Evolutionary conservation across 2,888 invertebrate genomes (phyloP), one percentile per base, ranked within the genome.

Genomic region (Suillia variegata): DNA sequence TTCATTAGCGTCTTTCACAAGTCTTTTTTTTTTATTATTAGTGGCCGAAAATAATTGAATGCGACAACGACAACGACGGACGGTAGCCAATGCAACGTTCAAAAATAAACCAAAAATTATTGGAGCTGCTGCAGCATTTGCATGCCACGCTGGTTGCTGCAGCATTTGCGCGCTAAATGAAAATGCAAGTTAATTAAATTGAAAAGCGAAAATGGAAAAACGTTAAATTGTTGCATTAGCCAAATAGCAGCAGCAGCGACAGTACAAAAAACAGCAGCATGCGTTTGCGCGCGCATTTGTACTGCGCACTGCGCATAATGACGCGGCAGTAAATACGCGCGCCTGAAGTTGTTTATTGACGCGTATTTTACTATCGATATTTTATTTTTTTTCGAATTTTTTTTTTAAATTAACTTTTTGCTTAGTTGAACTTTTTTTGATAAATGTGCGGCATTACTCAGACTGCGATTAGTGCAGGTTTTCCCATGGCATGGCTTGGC

Each of bases 1-100:
- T 74, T 74, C 73, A 73, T 73, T 73, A 70, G 73, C 48, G 21
- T 26, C 51, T 12, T 31, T 17, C 18, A 49, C 4, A 31, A 8
- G 31, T 6, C 31, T 31, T 31, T 31, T 31, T 6, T 12, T 31
- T 12, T 8, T 31, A 31, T 31, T 31, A 4, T 69, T 65, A 60
- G 59, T 61, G 66, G 62, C 56, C 65, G 65, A 33, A 60, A 61
- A 53, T n/a, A n/a, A n/a, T n/a, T n/a, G n/a, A n/a, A n/a, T n/a
- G n/a, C n/a, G n/a, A n/a, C n/a, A 38, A n/a, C n/a, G 38, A 45
- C 61, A n/a, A n/a, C 67, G 69, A 67, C 69, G 69, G 64, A 66
- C 62, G 70, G 66, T 64, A 64, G 65, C n/a, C n/a, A n/a, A n/a
- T 66, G 18, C 59, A 54, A 54, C 18, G 49, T 18, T 45, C 54